Evolutionary conservation across 1,140 invertebrate species (phyloP).

Genomic region (Conopomorpha cramerella): DNA sequence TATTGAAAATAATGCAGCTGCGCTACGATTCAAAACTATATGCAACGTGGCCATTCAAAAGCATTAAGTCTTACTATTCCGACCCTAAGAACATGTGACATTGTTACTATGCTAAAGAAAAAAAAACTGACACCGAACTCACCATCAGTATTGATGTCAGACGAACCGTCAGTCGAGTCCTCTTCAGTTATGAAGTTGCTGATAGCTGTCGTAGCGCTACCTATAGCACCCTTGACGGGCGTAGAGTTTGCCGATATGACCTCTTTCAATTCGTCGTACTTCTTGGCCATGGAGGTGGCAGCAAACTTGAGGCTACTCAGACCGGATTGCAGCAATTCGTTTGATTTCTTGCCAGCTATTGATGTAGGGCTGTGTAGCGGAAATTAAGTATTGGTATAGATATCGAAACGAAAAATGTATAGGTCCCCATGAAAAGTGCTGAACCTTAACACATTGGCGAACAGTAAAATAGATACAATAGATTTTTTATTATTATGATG

Average conservation of each 20-base stretch:
- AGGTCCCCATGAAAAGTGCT: too few species aligned
- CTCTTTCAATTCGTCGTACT: slow-evolving; percentile 92
- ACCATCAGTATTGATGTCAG: slow-evolving; percentile 54
- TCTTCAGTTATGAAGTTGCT: slow-evolving; percentile 42
- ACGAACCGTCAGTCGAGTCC: slow-evolving; percentile 45
- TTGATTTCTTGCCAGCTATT: slow-evolving; percentile 85
- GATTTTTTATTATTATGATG: too few species aligned
- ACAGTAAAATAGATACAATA: too few species aligned
- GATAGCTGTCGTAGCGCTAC: slow-evolving; percentile 36
- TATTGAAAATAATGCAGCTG: too few species aligned
- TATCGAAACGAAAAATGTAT: too few species aligned
- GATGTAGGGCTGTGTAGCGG: slow-evolving; percentile 78
- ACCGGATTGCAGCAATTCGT: slow-evolving; percentile 84
- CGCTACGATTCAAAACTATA: too few species aligned
- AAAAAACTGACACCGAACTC: slow-evolving; percentile 5
- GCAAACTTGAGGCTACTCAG: slow-evolving; percentile 85
- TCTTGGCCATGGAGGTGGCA: slow-evolving; percentile 83
- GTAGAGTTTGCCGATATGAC: slow-evolving; percentile 87
- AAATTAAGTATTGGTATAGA: too few species aligned
- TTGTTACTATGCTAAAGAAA: neutral
- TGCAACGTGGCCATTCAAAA: too few species aligned
- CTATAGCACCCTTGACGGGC: slow-evolving; percentile 70
- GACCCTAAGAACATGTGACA: too few species aligned
- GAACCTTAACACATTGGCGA: too few species aligned
- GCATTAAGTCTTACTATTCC: too few species aligned